phyloP scores from a whole-genome alignment of 2,888 invertebrate genomes.

The Aleiodes testaceus region DNA sequence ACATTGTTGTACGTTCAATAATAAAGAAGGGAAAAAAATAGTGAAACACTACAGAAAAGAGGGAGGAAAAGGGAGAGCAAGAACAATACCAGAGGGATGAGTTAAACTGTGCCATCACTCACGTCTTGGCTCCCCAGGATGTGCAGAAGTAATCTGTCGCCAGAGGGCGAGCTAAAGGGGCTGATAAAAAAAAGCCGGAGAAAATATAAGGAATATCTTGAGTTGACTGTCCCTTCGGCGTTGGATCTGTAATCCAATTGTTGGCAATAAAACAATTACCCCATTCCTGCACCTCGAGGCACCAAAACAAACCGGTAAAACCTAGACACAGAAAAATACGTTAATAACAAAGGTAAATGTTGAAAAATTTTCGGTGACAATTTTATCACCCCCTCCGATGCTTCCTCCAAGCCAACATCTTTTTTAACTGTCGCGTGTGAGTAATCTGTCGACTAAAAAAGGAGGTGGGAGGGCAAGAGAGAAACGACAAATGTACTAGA shows the following conservation, averaged over 20 bases:
- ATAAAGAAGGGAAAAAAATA: constrained; percentile 17
- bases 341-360: not conserved
- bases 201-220: constrained; percentile 30
- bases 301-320: not conserved
- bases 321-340: not conserved
- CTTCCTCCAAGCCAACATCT: not conserved
- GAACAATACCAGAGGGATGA: constrained; percentile 41
- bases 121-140: constrained; percentile 45
- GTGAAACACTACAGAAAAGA: constrained; percentile 6
- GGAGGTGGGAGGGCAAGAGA: not conserved
- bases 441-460: constrained; percentile 50
- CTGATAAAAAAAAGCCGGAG: not conserved
- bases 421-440: constrained; percentile 37
- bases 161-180: constrained; percentile 44
- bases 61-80: constrained; percentile 36
- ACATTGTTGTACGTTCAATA: constrained; percentile 45
- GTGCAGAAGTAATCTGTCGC: constrained; percentile 52
- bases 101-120: constrained; percentile 47
- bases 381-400: too few relatives aligned
- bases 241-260: constrained; percentile 45
- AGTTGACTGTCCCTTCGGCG: constrained; percentile 15
- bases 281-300: not conserved
- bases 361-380: not conserved
- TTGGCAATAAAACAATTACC: constrained; percentile 45
- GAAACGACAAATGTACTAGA: constrained; percentile 49